Evolutionary conservation across 1,140 invertebrate species (phyloP), one percentile per base, ranked within the genome.

Genomic region (Diorhabda sublineata): DNA sequence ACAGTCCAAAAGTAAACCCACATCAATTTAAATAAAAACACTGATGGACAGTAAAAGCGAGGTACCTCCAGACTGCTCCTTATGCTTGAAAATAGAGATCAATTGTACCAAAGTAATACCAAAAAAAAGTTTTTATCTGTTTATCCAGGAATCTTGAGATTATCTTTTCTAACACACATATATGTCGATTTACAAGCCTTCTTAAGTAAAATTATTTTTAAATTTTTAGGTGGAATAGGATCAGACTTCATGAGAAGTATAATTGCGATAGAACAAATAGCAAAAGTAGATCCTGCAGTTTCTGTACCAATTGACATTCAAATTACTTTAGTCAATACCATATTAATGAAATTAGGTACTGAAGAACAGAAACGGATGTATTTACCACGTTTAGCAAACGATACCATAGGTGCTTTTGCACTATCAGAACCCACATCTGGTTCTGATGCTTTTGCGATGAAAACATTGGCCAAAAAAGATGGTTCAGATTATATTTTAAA

Each of bases 241-340:
- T 90, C 90, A 61, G 90, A 90, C 64, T 98, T 98, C 81, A 92
- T 98, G 80, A 89, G 92, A 1, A 89, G 92, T 61, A 94, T 96
- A 77, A 78, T 98, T 26, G 87, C 92, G 0, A 92, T 99, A 9
- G 97, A 98, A 84, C 96, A 98, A 83, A 77, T 99, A 7, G 92
- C 96, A 1, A 95, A 96, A 84, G 92, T 98, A 6, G 96, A 98
- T 81, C 89, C 95, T 2, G 85, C 94, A 0, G 88, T 98, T 2
- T 91, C 91, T 42, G 91, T 94, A 1, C 84, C 94, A 5, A 92
- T 95, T 42, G 96, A 98, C 77, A 92, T 98, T 70, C 97, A 98
- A 73, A 98, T 98, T 75, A 98, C 97, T 0, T 81, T 99, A 4
- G 91, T 97, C 2, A 95, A 94, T 81, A 91, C 91, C 0, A 82